phyloP scores from a whole-genome alignment of 1,140 invertebrate genomes.

The Brachionus koreanus region DNA sequence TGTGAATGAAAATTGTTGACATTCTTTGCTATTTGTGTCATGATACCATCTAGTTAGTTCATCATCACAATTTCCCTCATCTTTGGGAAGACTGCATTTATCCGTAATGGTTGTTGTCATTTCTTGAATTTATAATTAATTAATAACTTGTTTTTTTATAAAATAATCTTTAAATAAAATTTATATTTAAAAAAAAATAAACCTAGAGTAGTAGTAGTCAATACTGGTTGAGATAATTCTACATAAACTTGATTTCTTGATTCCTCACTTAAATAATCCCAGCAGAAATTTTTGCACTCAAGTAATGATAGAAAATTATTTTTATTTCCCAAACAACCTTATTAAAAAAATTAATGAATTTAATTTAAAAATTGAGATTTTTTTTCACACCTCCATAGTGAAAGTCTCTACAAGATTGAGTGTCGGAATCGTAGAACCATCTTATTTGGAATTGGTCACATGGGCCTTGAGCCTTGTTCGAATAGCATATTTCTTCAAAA shows the following conservation, averaged over 20 bases:
- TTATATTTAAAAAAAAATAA: not conserved
- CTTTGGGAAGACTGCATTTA: conserved; percentile 72
- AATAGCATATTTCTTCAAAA: conserved; percentile 39
- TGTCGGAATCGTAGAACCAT: conserved; percentile 73
- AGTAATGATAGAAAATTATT: conserved; percentile 32
- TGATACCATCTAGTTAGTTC: conserved; percentile 77
- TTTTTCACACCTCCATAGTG: conserved; percentile 68
- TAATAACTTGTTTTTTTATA: too few species aligned
- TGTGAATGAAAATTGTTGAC: conserved; percentile 88
- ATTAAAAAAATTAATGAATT: too few species aligned
- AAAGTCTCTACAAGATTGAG: conserved; percentile 74
- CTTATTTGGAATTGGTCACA: conserved; percentile 76
- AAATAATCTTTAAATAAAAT: too few species aligned
- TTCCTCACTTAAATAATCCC: conserved; percentile 36
- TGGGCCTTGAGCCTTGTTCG: conserved; percentile 62
- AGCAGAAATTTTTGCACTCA: conserved; percentile 35
- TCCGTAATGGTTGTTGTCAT: conserved; percentile 56
- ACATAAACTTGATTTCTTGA: not conserved
- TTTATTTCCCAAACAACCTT: conserved; percentile 42
- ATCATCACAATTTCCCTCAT: conserved; percentile 69
- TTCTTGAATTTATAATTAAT: not conserved
- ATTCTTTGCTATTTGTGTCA: conserved; percentile 75
- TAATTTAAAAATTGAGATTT: too few species aligned
- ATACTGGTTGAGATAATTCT: not conserved
- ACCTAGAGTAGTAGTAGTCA: not conserved